phyloP scores from a whole-genome alignment of 2,888 invertebrate species.

The Caenorhabditis sp. region DNA sequence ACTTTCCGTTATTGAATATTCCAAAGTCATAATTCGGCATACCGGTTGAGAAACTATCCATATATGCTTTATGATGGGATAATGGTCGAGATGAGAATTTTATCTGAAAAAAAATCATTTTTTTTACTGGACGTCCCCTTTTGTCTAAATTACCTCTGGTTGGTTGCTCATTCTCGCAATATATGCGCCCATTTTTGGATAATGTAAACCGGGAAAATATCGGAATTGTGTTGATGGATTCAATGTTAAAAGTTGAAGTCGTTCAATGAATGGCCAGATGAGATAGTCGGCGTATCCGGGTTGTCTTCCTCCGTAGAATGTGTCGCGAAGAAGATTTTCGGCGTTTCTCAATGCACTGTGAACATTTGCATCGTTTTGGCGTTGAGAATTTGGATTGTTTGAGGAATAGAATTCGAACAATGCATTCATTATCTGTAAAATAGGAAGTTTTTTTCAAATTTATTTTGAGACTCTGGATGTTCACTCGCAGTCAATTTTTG shows the following conservation, averaged over 20 bases:
- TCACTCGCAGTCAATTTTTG: no score
- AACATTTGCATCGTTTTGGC: conserved; percentile 54
- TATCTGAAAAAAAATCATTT: conserved; percentile 28
- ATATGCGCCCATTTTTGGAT: conserved; percentile 61
- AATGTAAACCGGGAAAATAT: conserved; percentile 57
- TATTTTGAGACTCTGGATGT: conserved; percentile 1
- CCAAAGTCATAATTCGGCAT: conserved; percentile 62
- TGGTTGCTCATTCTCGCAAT: conserved; percentile 60
- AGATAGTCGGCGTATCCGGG: conserved; percentile 61
- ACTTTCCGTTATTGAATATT: conserved; percentile 26
- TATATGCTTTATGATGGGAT: conserved; percentile 55
- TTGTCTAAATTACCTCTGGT: conserved; percentile 57
- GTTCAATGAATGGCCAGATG: conserved; percentile 62
- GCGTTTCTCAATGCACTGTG: conserved; percentile 56
- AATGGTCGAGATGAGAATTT: conserved; percentile 58
- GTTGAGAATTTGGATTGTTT: conserved; percentile 40
- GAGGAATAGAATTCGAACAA: conserved; percentile 57
- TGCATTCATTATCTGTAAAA: conserved; percentile 52
- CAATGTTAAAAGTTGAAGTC: conserved; percentile 56
- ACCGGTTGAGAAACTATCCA: conserved; percentile 55
- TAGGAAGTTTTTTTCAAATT: not conserved
- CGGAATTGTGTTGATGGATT: conserved; percentile 42
- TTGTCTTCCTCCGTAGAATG: conserved; percentile 55
- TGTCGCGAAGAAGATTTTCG: conserved; percentile 54
- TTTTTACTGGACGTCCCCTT: no score